Evolutionary conservation across 1,140 invertebrate genomes (phyloP).

Genomic region (Lithobius niger): DNA sequence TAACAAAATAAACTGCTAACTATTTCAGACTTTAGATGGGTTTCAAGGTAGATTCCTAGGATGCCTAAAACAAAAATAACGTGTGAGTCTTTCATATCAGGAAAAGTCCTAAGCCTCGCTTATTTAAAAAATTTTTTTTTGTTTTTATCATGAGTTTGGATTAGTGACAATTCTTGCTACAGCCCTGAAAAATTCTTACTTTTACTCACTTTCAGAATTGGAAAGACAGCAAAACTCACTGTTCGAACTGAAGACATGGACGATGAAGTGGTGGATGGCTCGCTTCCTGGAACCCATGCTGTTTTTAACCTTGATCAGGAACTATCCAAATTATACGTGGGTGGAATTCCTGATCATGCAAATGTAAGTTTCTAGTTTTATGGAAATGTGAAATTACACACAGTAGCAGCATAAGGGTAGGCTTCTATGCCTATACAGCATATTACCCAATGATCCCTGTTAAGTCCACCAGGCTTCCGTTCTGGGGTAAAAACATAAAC

Average conservation of each 20-base stretch:
- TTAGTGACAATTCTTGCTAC: not conserved
- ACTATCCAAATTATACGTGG: constrained; percentile 76
- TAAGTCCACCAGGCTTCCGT: too few species aligned
- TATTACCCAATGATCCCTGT: too few species aligned
- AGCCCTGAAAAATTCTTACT: not conserved
- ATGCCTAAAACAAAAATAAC: too few species aligned
- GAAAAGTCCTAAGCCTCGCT: too few species aligned
- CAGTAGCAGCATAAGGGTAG: too few species aligned
- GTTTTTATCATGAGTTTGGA: not conserved
- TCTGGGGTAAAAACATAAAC: too few species aligned
- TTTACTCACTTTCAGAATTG: constrained; percentile 43
- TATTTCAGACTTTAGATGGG: too few species aligned
- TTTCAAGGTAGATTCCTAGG: too few species aligned
- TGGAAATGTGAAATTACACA: constrained; percentile 14
- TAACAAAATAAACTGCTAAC: too few species aligned
- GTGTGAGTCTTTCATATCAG: too few species aligned
- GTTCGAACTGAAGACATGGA: constrained; percentile 48
- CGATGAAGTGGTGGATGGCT: constrained; percentile 41
- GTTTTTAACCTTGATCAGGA: constrained; percentile 77
- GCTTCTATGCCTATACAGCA: too few species aligned
- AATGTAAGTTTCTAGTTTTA: constrained; percentile 33
- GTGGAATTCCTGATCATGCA: constrained; percentile 54
- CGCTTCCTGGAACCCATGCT: constrained; percentile 50
- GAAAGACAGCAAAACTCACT: constrained; percentile 55
- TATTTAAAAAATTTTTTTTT: too few species aligned